Conservation (phyloP, 2,888 invertebrate species). For the Syrphus vitripennis region DNA sequence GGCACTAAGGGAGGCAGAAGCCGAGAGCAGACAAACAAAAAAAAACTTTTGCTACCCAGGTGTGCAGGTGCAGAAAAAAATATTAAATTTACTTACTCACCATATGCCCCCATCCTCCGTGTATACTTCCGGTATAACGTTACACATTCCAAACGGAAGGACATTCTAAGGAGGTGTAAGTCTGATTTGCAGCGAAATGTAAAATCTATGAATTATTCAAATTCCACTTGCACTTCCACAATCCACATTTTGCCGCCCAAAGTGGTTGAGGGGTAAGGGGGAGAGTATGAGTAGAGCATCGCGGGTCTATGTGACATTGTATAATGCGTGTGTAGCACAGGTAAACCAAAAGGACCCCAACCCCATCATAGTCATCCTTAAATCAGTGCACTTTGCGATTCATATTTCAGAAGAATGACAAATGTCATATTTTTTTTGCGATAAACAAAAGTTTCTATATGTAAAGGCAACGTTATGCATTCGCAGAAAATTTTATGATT, state of each 20-base stretch:
- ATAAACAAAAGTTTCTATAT: neutral
- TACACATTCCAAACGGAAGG: constrained; percentile 20
- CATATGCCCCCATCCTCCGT: no score
- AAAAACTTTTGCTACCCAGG: constrained; percentile 36
- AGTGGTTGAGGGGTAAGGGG: no score
- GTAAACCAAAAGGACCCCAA: neutral
- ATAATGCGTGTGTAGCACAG: constrained; percentile 15
- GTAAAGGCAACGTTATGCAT: neutral
- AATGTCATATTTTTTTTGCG: constrained; percentile 35
- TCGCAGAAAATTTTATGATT: neutral
- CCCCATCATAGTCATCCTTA: neutral
- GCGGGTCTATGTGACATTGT: neutral
- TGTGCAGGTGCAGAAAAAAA: constrained; percentile 33
- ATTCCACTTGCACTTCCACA: constrained; percentile 72
- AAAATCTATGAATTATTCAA: constrained; percentile 78
- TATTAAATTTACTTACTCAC: neutral
- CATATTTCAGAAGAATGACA: constrained; percentile 44
- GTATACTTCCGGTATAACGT: neutral
- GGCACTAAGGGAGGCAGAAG: neutral
- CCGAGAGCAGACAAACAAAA: neutral
- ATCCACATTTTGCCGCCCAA: neutral
- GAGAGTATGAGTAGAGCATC: neutral
- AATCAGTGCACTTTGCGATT: constrained; percentile 41
- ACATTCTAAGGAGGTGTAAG: constrained; percentile 67
- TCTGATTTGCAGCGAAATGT: constrained; percentile 69